Evolutionary conservation across 2,888 invertebrate species (phyloP).

Genomic region (Miltochrista miniata): DNA sequence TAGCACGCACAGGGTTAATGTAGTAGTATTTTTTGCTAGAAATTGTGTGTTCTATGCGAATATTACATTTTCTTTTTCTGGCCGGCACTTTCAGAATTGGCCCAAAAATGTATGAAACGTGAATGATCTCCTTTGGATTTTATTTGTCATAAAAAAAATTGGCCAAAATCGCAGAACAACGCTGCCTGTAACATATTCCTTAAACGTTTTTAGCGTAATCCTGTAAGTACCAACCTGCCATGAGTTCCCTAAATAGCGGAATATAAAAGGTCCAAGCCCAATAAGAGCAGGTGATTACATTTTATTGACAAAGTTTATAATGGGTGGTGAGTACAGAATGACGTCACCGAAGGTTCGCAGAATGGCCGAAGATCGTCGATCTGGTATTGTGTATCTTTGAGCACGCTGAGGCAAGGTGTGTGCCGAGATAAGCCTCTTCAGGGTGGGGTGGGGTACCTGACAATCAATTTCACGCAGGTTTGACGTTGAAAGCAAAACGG

Average conservation of each 20-base stretch:
- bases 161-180: not conserved
- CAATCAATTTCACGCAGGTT: conserved; percentile 3
- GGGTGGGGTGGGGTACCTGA: not conserved
- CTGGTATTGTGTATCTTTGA: conserved; percentile 8
- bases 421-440: not conserved
- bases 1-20: too few species aligned
- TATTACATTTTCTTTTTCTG: too few species aligned
- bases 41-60: too few species aligned
- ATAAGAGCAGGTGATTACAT: conserved; percentile 15
- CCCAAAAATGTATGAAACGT: too few species aligned
- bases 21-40: too few species aligned
- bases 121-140: too few species aligned
- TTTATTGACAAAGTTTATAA: not conserved
- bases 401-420: not conserved
- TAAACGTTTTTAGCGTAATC: conserved; percentile 11
- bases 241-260: not conserved
- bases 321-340: not conserved
- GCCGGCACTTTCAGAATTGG: too few species aligned
- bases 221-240: conserved; percentile 14
- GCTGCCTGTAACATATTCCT: conserved; percentile 9
- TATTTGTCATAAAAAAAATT: not conserved
- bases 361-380: conserved; percentile 6
- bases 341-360: conserved; percentile 1
- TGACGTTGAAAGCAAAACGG: conserved; percentile 3
- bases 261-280: conserved; percentile 8